These are phyloP conservation scores for Nemotelus nigrinus DNA, from an alignment of 2,888 invertebrate genomes.

Conservation along the genomic window DNA sequence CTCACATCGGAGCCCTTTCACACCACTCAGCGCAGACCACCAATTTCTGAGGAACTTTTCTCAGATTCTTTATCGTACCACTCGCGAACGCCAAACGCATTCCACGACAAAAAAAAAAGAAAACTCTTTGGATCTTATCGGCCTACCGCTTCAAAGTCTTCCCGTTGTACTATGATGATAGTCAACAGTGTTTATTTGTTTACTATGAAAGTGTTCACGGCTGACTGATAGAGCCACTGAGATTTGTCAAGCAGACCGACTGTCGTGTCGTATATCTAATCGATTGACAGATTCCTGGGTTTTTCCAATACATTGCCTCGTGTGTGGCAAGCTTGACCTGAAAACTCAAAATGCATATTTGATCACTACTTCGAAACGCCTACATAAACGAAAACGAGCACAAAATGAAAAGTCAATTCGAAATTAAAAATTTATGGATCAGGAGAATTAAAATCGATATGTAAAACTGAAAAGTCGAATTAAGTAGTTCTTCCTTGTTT, in stretches of 20 bases:
- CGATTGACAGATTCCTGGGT: slow-evolving; percentile 9
- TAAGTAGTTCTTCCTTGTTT: slow-evolving; percentile 39
- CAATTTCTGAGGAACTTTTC: neutral
- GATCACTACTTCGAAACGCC: neutral
- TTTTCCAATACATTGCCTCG: neutral
- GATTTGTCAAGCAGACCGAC: neutral
- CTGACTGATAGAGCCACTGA: neutral
- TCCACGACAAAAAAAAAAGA: neutral
- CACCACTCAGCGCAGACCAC: neutral
- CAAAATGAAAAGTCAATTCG: slow-evolving; percentile 13
- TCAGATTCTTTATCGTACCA: slow-evolving; percentile 1
- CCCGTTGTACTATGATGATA: neutral
- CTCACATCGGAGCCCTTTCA: slow-evolving; percentile 5
- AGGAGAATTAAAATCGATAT: slow-evolving; percentile 29
- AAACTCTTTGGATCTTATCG: slow-evolving; percentile 20
- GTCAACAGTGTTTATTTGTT: slow-evolving; percentile 9
- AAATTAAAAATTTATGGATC: slow-evolving; percentile 36
- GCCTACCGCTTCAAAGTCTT: neutral
- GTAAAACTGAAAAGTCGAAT: neutral
- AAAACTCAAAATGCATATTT: neutral
- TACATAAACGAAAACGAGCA: neutral
- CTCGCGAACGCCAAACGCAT: neutral
- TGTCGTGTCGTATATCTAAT: neutral
- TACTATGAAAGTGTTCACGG: neutral
- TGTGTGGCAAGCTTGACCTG: neutral